Evolutionary conservation across 2,888 invertebrate genomes (phyloP).

Genomic region (Ditula angustiorana): DNA sequence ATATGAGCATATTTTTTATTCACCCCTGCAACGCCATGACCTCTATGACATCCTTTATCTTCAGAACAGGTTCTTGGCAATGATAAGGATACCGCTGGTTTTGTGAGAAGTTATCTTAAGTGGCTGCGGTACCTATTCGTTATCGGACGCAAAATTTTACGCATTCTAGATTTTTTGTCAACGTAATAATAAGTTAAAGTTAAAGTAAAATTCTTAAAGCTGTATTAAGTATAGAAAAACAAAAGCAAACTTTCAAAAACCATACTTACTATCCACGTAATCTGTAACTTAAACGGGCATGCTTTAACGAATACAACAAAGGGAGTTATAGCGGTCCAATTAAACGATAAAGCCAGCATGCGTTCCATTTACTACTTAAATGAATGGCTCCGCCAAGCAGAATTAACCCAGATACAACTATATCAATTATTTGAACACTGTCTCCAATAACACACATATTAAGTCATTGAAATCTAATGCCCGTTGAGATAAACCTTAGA

Average conservation of each 20-base stretch:
- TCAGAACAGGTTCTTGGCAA: constrained; percentile 18
- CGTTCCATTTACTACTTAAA: constrained; percentile 22
- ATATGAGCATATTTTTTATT: constrained; percentile 38
- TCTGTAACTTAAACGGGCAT: neutral
- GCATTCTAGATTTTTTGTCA: too few species aligned
- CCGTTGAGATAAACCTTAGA: neutral
- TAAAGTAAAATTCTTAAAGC: too few species aligned
- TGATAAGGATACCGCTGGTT: neutral
- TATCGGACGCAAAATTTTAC: too few species aligned
- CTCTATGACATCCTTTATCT: constrained; percentile 27
- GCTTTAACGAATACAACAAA: constrained; percentile 5
- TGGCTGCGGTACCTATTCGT: neutral
- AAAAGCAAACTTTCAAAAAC: too few species aligned
- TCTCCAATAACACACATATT: neutral
- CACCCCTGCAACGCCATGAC: constrained; percentile 35
- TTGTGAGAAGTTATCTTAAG: neutral
- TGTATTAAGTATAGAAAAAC: too few species aligned
- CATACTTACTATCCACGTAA: too few species aligned
- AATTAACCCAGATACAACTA: constrained; percentile 2
- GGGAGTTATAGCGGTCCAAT: constrained; percentile 24
- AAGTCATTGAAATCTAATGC: neutral
- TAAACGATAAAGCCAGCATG: constrained; percentile 27
- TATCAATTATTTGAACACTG: neutral
- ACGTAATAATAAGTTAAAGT: too few species aligned
- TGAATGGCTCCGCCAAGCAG: constrained; percentile 3